phyloP scores from a whole-genome alignment of 2,888 invertebrate genomes.

The Phrixothrix hirtus region DNA sequence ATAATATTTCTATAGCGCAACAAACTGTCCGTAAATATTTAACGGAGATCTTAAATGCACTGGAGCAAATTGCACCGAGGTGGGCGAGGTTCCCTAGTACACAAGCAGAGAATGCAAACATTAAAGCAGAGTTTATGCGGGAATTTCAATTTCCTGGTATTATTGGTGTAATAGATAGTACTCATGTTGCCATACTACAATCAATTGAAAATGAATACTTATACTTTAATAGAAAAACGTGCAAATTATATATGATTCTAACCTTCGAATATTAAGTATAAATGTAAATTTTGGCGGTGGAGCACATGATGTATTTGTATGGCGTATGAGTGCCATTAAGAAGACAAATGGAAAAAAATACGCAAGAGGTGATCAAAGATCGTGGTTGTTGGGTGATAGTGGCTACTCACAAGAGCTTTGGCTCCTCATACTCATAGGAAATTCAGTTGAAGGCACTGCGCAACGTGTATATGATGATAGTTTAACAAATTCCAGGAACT shows the following conservation, averaged over 20 bases:
- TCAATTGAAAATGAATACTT: background rate
- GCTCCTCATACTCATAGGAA: background rate
- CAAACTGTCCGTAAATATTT: no score
- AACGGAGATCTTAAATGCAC: no score
- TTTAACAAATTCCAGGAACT: background rate
- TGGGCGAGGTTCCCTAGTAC: no score
- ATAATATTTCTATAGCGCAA: no score
- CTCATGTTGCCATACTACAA: no score
- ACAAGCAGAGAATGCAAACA: no score
- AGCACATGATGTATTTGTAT: slow-evolving; percentile 1
- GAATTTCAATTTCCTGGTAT: no score
- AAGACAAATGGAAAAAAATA: background rate
- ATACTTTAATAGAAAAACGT: background rate
- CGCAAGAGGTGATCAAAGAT: background rate
- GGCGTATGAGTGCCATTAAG: background rate
- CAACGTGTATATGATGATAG: background rate
- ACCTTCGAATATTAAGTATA: background rate
- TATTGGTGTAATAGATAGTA: no score
- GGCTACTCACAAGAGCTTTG: background rate
- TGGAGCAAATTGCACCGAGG: no score
- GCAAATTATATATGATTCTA: background rate
- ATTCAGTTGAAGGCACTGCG: background rate
- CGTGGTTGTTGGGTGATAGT: background rate
- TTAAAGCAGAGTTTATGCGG: no score
- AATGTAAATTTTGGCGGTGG: background rate